A percentile compares a stretch with the other conserved stretches of the same genome.
These are phyloP conservation scores for Plestiodon gilberti DNA, from an alignment of 2,113 vertebrate genomes.

Conservation along the genomic window DNA sequence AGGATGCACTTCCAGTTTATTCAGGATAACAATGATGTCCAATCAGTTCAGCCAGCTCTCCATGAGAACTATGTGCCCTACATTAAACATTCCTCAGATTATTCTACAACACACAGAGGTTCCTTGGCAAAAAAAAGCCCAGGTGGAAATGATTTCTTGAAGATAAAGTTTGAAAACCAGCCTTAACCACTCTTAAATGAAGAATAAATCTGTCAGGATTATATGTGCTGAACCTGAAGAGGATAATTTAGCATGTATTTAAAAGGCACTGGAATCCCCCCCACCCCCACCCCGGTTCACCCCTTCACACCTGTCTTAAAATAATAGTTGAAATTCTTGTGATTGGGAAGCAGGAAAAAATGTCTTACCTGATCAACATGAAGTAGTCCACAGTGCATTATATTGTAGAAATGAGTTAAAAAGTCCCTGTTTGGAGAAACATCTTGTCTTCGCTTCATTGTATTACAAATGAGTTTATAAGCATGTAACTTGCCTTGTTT, in stretches of 20 bases:
- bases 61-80: no score
- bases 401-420: slow-evolving; percentile 98
- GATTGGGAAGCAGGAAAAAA: not conserved
- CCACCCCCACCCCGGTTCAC: no score
- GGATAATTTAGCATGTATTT: not conserved
- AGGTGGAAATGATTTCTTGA: not conserved
- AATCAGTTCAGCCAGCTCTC: not conserved
- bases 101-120: not conserved
- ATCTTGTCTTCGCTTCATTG: slow-evolving; percentile 98
- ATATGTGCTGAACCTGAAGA: not conserved
- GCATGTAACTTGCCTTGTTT: slow-evolving; percentile 98
- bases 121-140: not conserved
- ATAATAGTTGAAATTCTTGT: not conserved
- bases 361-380: slow-evolving; percentile 93
- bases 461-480: slow-evolving; percentile 98
- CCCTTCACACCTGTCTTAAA: not conserved
- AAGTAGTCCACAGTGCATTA: slow-evolving; percentile 98
- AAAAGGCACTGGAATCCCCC: no score
- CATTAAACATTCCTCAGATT: not conserved
- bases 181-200: not conserved
- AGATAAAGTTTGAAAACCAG: not conserved
- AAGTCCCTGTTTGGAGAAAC: slow-evolving; percentile 97
- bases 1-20: not conserved
- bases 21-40: not conserved
- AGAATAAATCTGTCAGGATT: not conserved